Percentiles rank a stretch among this genome's conserved stretches.
These are phyloP conservation scores for Labrus mixtus DNA, from an alignment of 2,113 vertebrate genomes.

Conservation along the genomic window DNA sequence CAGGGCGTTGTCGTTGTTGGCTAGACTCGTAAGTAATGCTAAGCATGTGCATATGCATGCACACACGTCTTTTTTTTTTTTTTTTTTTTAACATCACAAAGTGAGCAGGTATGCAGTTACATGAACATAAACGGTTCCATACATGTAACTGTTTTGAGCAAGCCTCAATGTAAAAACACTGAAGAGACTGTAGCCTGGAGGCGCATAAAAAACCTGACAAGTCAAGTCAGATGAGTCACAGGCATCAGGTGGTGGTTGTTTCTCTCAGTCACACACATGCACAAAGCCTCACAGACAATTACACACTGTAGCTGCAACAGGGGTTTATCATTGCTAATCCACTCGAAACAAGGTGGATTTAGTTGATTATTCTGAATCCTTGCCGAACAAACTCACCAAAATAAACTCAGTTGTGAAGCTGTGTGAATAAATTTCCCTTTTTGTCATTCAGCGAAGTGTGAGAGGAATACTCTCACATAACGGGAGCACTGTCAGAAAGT, in stretches of 20 bases:
- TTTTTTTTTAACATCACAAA: neutral
- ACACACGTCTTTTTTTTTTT: neutral
- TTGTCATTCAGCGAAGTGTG: neutral
- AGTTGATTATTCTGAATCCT: neutral
- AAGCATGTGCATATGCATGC: neutral
- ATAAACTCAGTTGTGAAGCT: constrained; percentile 24
- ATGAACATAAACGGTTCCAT: neutral
- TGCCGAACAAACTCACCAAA: constrained; percentile 30
- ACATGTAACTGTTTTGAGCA: neutral
- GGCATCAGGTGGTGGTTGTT: constrained; percentile 20
- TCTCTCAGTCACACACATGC: constrained; percentile 1
- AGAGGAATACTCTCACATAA: neutral
- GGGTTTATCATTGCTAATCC: constrained; percentile 42
- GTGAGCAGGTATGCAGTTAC: neutral
- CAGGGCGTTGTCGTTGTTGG: constrained; percentile 25
- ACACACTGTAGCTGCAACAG: constrained; percentile 13
- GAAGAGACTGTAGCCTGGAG: constrained; percentile 37
- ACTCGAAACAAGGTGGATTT: constrained; percentile 27
- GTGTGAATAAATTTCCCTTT: constrained; percentile 19
- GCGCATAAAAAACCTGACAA: constrained; percentile 51
- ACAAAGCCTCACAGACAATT: constrained; percentile 24
- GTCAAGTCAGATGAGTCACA: constrained; percentile 63
- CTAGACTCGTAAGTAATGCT: constrained; percentile 1
- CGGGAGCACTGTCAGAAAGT: constrained; percentile 12
- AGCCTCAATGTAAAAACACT: neutral